Conservation (phyloP, 2,888 invertebrate genomes). For the Autographa gamma region DNA sequence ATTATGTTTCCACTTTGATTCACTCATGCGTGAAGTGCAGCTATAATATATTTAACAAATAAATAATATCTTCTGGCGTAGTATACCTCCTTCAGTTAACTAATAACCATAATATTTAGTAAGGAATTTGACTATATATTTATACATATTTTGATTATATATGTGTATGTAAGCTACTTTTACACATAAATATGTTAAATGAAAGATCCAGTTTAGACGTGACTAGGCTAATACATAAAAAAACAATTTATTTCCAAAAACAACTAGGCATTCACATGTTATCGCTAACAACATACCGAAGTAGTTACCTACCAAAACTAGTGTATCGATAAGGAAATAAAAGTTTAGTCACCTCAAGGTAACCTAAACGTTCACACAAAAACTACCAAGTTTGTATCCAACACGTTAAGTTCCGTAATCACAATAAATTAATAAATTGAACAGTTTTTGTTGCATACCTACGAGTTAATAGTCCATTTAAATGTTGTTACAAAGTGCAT, state of each 20-base stretch:
- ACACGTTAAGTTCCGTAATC: conserved; percentile 61
- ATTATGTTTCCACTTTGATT: background rate
- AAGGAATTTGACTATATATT: background rate
- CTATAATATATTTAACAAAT: background rate
- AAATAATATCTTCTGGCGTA: background rate
- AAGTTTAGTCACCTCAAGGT: conserved; percentile 78
- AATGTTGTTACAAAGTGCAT: conserved; percentile 38
- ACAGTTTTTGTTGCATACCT: conserved; percentile 55
- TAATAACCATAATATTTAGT: background rate
- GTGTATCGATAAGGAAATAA: conserved; percentile 80
- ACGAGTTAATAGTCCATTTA: conserved; percentile 40
- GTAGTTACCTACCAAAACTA: conserved; percentile 59
- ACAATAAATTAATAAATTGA: conserved; percentile 39
- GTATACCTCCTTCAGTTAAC: background rate
- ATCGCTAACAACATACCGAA: conserved; percentile 55
- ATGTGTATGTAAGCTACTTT: background rate
- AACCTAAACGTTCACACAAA: conserved; percentile 66
- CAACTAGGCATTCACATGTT: conserved; percentile 28
- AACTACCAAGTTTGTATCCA: conserved; percentile 52
- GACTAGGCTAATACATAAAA: conserved; percentile 22
- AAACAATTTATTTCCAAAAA: conserved; percentile 33
- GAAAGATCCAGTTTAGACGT: conserved; percentile 19
- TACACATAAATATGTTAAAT: background rate
- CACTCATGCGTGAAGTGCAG: background rate
- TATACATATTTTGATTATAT: background rate